A percentile compares a stretch with the other conserved stretches of the same genome.
These are phyloP conservation scores for Epinephelus lanceolatus DNA, from an alignment of 2,113 vertebrate genomes.

Conservation along the genomic window DNA sequence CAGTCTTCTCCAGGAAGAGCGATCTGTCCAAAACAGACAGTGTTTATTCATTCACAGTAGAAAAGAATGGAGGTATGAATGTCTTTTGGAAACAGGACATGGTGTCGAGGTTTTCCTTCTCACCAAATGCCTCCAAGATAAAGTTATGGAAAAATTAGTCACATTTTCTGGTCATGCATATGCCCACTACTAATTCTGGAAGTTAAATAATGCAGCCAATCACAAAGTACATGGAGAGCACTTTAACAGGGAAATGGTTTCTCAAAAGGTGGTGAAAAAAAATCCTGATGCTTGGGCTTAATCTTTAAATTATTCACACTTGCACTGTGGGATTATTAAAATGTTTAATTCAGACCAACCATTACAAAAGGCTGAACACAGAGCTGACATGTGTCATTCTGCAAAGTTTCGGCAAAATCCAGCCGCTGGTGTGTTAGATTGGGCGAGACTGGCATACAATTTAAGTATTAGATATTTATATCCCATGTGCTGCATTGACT, in stretches of 20 bases:
- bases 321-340: constrained; percentile 22
- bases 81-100: neutral
- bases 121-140: neutral
- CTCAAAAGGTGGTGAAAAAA: neutral
- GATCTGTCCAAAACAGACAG: constrained; percentile 82
- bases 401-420: constrained; percentile 23
- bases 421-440: constrained; percentile 20
- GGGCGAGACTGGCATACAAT: neutral
- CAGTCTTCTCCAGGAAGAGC: constrained; percentile 86
- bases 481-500: constrained; percentile 13
- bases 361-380: constrained; percentile 15
- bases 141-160: neutral
- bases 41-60: constrained; percentile 3
- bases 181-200: neutral
- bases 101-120: neutral
- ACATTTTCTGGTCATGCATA: neutral
- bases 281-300: neutral
- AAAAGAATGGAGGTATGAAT: neutral
- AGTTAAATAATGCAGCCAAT: neutral
- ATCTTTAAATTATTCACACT: constrained; percentile 27
- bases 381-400: constrained; percentile 8
- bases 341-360: constrained; percentile 21
- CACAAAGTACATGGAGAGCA: neutral
- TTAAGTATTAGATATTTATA: constrained; percentile 3
- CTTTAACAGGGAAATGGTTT: neutral